These are phyloP conservation scores for Cyrtonyx montezumae DNA, from an alignment of 2,113 vertebrate species.

Conservation along the genomic window DNA sequence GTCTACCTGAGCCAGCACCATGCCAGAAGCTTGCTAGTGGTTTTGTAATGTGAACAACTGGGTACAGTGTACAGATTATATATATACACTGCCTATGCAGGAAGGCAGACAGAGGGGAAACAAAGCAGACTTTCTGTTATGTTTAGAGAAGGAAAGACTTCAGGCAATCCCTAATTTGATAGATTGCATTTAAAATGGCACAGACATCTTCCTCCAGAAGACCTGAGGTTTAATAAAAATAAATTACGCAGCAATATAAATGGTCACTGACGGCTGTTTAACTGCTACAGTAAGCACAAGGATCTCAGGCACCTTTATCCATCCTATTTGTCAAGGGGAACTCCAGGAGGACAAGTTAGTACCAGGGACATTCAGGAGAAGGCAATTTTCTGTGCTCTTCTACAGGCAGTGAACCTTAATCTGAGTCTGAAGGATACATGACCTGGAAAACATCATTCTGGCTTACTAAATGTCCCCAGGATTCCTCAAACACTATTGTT, in stretches of 20 bases:
- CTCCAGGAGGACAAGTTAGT: neutral
- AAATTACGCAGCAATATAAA: neutral
- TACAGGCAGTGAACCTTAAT: neutral
- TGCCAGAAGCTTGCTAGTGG: neutral
- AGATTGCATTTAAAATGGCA: neutral
- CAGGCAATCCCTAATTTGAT: neutral
- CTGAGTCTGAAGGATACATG: neutral
- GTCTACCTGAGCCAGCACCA: neutral
- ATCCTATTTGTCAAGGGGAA: neutral
- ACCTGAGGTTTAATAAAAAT: neutral
- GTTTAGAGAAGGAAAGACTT: neutral
- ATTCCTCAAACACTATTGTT: neutral
- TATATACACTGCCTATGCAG: neutral
- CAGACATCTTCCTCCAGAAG: neutral
- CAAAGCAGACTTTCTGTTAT: neutral
- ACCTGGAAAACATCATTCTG: neutral
- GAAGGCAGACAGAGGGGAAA: neutral
- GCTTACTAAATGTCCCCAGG: neutral
- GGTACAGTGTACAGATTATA: neutral
- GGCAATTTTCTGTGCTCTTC: neutral
- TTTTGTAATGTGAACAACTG: fast-evolving
- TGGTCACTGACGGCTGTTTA: neutral
- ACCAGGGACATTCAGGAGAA: neutral
- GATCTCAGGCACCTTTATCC: neutral
- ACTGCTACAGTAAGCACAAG: neutral